Percentiles rank a stretch among this genome's conserved stretches.
Conservation (phyloP, 2,888 invertebrate genomes). For the Drosophila phalerata region DNA sequence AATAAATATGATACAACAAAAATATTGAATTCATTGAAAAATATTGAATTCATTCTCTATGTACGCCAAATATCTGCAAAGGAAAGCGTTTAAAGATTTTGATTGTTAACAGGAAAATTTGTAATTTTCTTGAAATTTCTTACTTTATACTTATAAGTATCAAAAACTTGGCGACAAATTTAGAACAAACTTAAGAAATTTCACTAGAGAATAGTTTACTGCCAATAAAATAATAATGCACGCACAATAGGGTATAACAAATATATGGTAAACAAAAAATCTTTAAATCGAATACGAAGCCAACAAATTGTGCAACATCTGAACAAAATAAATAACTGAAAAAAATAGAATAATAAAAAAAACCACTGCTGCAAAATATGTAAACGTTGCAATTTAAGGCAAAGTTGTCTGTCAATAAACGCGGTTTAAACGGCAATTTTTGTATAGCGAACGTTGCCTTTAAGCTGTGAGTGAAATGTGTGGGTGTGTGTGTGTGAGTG, state of each 20-base stretch:
- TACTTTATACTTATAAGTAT: no score
- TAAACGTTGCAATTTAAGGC: conserved; percentile 60
- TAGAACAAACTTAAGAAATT: no score
- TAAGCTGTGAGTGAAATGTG: conserved; percentile 28
- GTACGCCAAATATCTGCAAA: no score
- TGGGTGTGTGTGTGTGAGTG: neutral
- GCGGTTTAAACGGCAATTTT: conserved; percentile 54
- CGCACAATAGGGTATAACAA: neutral
- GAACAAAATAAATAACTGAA: conserved; percentile 68
- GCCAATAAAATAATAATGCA: neutral
- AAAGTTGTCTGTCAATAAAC: conserved; percentile 60
- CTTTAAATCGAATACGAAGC: conserved; percentile 14
- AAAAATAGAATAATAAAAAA: conserved; percentile 2
- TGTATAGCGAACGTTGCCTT: conserved; percentile 25
- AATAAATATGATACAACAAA: no score
- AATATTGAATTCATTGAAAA: no score
- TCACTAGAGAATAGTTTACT: neutral
- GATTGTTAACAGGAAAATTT: no score
- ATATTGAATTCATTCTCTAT: no score
- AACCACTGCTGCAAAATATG: conserved; percentile 33
- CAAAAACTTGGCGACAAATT: no score
- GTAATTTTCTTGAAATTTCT: no score
- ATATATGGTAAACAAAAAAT: no score
- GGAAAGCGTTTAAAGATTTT: no score
- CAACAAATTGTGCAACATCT: conserved; percentile 76